Base-by-base conservation (phyloP, 1,140 invertebrate species). In the Ceratina japonica region DNA sequence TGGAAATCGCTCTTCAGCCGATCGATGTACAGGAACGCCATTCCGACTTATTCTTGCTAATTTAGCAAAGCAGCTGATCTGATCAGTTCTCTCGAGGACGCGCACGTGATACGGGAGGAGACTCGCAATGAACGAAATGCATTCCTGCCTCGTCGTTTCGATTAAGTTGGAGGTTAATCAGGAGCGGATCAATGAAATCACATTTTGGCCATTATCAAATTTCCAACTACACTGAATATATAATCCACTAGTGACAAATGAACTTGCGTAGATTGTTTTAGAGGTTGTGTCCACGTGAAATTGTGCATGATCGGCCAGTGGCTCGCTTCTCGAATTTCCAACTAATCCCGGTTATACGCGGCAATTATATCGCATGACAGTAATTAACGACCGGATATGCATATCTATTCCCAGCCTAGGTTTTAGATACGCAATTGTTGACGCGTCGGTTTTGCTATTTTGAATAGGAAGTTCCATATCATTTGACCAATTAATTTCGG, bases 1-100 rank as follows among this genome's bases (percentile, higher is more conserved):
- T 72, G 72, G 20, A 85, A 85, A 16, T 75, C 24, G 12, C 20
- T 75, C 54, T 75, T 85, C 12, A 85, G 18, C n/a, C 77, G 84
- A 16, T 86, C 84, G 52, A 85, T 85, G 62, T 79, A 71, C 0
- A 85, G 63, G 5, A 51, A 78, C 12, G 75, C 63, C 54, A 69
- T 82, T 24, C 52, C 61, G 10, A 22, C 20, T 56, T 31, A 56
- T 49, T 66, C 44, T 74, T 71, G 27, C 62, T 76, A 2, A 51
- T 58, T n/a, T 73, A 15, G 51, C 8, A 16, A 31, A 51, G n/a
- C 1, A 49, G 22, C 7, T 37, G 37, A 10, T 44, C 37, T 44
- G 37, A 8, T 44, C 37, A 44, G 5, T 44, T 44, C 10, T 44
- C 37, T 44, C 37, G 37, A 7, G 37, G 37, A 44, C 37, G 37